These are phyloP conservation scores for Lathamus discolor DNA, from an alignment of 2,113 vertebrate species.

Conservation along the genomic window DNA sequence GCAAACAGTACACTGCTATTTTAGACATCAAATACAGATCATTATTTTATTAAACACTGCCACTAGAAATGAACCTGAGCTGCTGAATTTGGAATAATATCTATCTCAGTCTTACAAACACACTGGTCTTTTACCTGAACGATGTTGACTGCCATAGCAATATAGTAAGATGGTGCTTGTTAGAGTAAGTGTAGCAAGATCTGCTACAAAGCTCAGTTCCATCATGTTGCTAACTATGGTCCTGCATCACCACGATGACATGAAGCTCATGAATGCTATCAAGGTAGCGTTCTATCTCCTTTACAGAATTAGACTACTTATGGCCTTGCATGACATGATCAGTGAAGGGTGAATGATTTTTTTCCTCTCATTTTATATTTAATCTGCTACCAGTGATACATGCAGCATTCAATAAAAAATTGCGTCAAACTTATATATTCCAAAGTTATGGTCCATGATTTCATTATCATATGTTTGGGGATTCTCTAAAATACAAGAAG, in stretches of 20 bases:
- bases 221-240: neutral
- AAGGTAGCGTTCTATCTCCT: neutral
- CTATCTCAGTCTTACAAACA: neutral
- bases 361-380: neutral
- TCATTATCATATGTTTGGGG: neutral
- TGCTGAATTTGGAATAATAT: neutral
- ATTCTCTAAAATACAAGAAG: neutral
- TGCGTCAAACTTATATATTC: neutral
- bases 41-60: neutral
- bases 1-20: neutral
- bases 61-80: neutral
- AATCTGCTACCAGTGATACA: neutral
- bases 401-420: neutral
- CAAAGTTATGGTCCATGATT: neutral
- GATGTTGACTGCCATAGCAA: neutral
- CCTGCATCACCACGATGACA: accelerated
- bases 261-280: neutral
- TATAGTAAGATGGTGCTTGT: neutral
- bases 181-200: neutral
- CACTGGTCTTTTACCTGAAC: neutral
- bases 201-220: neutral
- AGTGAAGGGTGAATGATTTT: neutral
- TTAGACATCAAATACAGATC: neutral
- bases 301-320: neutral
- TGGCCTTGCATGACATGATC: neutral